Percentiles rank a stretch among this genome's conserved stretches.
These are phyloP conservation scores for Montipora capitata DNA, from an alignment of 92 coral and sea anemone genomes.

Conservation along the genomic window DNA sequence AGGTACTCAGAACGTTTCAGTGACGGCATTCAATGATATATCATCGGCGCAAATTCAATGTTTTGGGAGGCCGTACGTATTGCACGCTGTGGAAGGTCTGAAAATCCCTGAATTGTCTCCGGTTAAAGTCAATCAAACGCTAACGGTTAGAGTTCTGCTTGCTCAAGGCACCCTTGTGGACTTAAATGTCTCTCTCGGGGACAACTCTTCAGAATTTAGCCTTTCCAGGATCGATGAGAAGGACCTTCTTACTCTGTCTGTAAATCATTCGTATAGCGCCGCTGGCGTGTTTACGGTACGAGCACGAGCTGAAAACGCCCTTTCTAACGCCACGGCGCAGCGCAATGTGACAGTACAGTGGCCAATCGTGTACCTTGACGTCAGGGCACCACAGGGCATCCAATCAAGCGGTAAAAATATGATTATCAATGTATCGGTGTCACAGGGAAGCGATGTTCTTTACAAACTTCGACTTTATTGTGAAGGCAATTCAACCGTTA, in stretches of 20 bases:
- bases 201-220: constrained; percentile 24
- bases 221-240: constrained; percentile 22
- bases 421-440: constrained; percentile 22
- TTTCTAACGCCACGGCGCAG: constrained; percentile 28
- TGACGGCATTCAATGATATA: constrained; percentile 34
- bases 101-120: background rate
- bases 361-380: constrained; percentile 41
- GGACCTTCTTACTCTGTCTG: background rate
- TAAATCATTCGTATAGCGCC: constrained; percentile 23
- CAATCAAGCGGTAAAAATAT: constrained; percentile 19
- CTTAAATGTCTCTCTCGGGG: constrained; percentile 43
- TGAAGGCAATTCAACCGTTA: background rate
- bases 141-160: background rate
- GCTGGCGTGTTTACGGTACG: constrained; percentile 42
- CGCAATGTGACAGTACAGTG: constrained; percentile 27
- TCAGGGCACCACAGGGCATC: constrained; percentile 9
- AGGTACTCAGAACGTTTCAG: constrained; percentile 17
- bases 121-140: background rate
- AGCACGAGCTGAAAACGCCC: constrained; percentile 42
- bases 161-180: constrained; percentile 30
- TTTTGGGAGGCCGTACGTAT: background rate
- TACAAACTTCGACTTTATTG: constrained; percentile 4
- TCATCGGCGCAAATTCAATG: constrained; percentile 26
- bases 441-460: constrained; percentile 52
- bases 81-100: background rate